These are phyloP conservation scores for Furnarius figulus DNA, from an alignment of 2,113 vertebrate species.

Conservation along the genomic window DNA sequence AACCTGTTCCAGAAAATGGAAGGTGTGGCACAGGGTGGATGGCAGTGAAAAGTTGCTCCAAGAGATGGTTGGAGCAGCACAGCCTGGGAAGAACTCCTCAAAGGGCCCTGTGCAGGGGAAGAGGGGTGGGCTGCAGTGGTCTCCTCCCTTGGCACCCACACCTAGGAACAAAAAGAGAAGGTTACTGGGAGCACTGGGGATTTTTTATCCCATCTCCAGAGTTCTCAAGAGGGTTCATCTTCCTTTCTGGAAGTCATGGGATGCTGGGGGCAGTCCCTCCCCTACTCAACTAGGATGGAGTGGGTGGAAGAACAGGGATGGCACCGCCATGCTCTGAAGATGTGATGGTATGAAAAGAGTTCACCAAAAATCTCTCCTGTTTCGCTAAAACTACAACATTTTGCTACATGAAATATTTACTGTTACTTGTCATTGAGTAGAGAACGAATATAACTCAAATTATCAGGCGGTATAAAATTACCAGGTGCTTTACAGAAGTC, in stretches of 20 bases:
- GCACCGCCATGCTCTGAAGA: neutral
- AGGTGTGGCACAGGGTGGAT: no score
- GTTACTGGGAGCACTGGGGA: neutral
- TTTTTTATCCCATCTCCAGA: neutral
- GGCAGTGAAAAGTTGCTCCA: no score
- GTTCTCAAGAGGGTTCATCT: neutral
- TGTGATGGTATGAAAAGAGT: neutral
- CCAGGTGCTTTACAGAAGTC: neutral
- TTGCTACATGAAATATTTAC: neutral
- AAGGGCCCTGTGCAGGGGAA: neutral
- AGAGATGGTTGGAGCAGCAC: no score
- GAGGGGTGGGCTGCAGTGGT: neutral
- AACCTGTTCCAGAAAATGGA: no score
- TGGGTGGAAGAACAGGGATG: neutral
- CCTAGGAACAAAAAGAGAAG: neutral
- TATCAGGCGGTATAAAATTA: neutral
- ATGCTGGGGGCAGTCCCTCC: neutral
- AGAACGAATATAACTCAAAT: neutral
- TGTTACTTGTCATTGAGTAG: neutral
- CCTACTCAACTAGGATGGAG: neutral
- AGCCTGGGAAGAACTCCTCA: neutral
- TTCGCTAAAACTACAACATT: neutral
- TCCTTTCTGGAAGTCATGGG: neutral
- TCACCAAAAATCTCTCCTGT: neutral
- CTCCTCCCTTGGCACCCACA: neutral